Percentiles rank a stretch among this genome's conserved stretches.
Conservation (phyloP, 2,888 invertebrate species). For the Cheilosia soror region DNA sequence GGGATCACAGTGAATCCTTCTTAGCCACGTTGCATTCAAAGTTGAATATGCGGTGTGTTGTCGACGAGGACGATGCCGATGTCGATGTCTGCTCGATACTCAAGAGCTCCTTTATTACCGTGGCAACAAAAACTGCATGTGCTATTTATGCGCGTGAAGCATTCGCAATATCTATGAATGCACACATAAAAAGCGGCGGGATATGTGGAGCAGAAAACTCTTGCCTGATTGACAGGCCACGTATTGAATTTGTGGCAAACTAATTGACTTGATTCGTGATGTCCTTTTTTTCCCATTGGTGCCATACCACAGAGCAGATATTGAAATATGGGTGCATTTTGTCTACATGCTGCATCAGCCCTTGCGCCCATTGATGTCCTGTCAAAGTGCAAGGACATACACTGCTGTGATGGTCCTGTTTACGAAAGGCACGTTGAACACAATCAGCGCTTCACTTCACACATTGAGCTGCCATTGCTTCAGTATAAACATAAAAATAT, state of each 20-base stretch:
- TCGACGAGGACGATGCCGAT: constrained; percentile 12
- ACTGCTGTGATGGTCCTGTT: background rate
- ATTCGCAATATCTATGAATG: background rate
- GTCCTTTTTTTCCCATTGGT: constrained; percentile 34
- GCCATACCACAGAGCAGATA: constrained; percentile 10
- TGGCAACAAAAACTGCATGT: constrained; percentile 50
- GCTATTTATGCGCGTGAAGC: constrained; percentile 25
- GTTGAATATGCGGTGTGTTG: constrained; percentile 47
- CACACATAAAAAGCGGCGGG: background rate
- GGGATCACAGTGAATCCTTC: constrained; percentile 68
- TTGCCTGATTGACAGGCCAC: constrained; percentile 47
- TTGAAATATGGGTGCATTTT: constrained; percentile 27
- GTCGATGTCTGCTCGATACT: constrained; percentile 18
- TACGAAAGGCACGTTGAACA: constrained; percentile 9
- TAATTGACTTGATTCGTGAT: constrained; percentile 79
- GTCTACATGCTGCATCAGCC: background rate
- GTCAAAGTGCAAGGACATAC: constrained; percentile 12
- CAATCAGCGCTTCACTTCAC: constrained; percentile 37
- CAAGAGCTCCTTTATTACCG: constrained; percentile 41
- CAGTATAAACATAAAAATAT: too few species aligned
- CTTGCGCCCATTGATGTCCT: background rate
- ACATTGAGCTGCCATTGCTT: background rate
- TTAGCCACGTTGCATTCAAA: constrained; percentile 66
- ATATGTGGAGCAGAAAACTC: constrained; percentile 18
- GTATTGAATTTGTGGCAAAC: constrained; percentile 77